Conservation (phyloP, 1,140 invertebrate genomes). For the Pristionchus pacificus region DNA sequence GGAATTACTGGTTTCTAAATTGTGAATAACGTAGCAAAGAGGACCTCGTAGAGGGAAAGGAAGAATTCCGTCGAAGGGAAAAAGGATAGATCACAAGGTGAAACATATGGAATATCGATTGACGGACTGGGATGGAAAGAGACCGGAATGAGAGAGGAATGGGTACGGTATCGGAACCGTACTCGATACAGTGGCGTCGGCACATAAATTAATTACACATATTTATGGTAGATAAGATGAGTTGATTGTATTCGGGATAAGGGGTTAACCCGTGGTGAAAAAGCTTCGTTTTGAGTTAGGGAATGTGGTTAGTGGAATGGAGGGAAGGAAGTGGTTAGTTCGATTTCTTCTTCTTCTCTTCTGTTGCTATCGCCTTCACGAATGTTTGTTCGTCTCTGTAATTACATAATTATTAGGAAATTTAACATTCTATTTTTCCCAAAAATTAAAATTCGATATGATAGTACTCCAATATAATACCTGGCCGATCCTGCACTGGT, state of each 20-base stretch:
- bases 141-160: too few relatives aligned
- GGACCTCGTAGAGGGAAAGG: too few relatives aligned
- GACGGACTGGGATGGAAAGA: too few relatives aligned
- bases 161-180: too few relatives aligned
- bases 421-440: too few relatives aligned
- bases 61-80: too few relatives aligned
- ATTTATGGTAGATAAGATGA: slow-evolving; percentile 8
- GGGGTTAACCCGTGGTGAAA: not conserved
- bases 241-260: slow-evolving; percentile 8
- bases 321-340: not conserved
- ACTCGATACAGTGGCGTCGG: slow-evolving; percentile 12
- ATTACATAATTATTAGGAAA: not conserved
- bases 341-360: slow-evolving; percentile 15
- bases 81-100: too few relatives aligned
- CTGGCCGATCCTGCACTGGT: not conserved
- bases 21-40: too few relatives aligned
- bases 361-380: not conserved
- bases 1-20: too few relatives aligned
- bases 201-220: slow-evolving; percentile 4
- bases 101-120: too few relatives aligned
- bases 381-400: not conserved
- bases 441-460: too few relatives aligned
- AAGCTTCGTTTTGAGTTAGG: not conserved
- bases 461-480: not conserved
- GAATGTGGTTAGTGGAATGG: not conserved